Evolutionary conservation across 23 tunicate species (phyloP).

Genomic region (Oikopleura dioica): DNA sequence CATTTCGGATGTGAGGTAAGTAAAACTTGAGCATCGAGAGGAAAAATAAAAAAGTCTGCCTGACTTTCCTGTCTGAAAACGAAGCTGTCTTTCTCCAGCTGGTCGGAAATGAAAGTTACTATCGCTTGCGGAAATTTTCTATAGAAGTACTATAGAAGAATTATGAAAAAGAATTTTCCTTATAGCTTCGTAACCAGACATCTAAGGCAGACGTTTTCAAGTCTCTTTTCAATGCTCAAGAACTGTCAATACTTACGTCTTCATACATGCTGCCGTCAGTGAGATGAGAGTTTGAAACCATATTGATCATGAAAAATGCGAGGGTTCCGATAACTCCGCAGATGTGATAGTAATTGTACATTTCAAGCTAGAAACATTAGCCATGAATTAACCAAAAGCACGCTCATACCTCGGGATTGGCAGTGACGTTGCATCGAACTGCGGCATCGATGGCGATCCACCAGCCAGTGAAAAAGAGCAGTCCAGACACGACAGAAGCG

Average conservation of each 20-base stretch:
- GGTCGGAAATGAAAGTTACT: no score
- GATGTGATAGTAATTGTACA: conserved; percentile 83
- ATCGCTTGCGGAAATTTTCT: no score
- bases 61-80: no score
- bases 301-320: conserved; percentile 91
- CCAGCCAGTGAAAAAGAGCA: conserved; percentile 79
- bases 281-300: conserved; percentile 72
- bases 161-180: not conserved
- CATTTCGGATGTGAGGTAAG: not conserved
- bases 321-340: conserved; percentile 81
- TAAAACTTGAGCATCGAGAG: not conserved
- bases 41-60: no score
- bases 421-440: conserved; percentile 16
- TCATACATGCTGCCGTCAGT: conserved; percentile 56
- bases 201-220: not conserved
- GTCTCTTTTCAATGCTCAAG: not conserved
- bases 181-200: not conserved
- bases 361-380: no score
- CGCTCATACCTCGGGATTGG: conserved; percentile 11
- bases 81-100: no score
- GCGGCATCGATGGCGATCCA: conserved; percentile 96
- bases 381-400: no score
- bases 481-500: conserved; percentile 57
- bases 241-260: conserved; percentile 15
- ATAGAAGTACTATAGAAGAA: not conserved